phyloP scores from a whole-genome alignment of 2,888 invertebrate genomes.

The Polyploca ridens region DNA sequence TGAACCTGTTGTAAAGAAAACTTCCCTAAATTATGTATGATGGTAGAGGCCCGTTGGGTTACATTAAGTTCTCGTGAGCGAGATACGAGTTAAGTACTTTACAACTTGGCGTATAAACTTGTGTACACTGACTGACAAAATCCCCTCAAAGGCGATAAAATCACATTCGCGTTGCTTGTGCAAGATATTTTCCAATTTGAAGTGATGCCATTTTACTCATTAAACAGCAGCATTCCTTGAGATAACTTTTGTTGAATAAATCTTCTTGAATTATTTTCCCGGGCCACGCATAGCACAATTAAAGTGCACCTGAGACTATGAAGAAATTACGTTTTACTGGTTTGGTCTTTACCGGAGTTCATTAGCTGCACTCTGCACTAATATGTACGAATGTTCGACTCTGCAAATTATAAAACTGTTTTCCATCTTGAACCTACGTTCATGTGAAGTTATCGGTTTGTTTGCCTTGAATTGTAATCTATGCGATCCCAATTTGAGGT shows the following conservation, averaged over 20 bases:
- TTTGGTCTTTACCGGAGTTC: slow-evolving; percentile 40
- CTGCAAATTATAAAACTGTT: slow-evolving; percentile 24
- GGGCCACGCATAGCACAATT: slow-evolving; percentile 43
- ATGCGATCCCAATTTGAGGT: slow-evolving; percentile 32
- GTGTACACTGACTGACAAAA: slow-evolving; percentile 29
- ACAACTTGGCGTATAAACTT: slow-evolving; percentile 37
- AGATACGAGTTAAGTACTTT: slow-evolving; percentile 38
- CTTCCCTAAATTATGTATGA: slow-evolving; percentile 35
- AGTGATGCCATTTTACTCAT: slow-evolving; percentile 45
- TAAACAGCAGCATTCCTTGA: slow-evolving; percentile 48
- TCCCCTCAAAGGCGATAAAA: slow-evolving; percentile 28
- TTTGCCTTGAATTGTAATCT: slow-evolving; percentile 13
- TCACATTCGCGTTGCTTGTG: slow-evolving; percentile 29
- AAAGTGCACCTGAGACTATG: slow-evolving; percentile 45
- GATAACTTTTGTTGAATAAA: slow-evolving; percentile 58
- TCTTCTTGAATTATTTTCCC: slow-evolving; percentile 17
- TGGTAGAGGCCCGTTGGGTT: slow-evolving; percentile 23
- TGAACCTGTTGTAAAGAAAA: slow-evolving; percentile 33
- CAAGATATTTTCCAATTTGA: slow-evolving; percentile 31
- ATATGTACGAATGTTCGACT: slow-evolving; percentile 34
- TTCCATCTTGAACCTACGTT: slow-evolving; percentile 21
- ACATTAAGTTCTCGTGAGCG: slow-evolving; percentile 32
- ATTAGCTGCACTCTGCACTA: slow-evolving; percentile 46
- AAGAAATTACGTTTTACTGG: slow-evolving; percentile 50
- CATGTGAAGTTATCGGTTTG: slow-evolving; percentile 15